These are phyloP conservation scores for Gnathonemus echidnorhynchus DNA, from an alignment of 2,113 vertebrate genomes.

Conservation along the genomic window DNA sequence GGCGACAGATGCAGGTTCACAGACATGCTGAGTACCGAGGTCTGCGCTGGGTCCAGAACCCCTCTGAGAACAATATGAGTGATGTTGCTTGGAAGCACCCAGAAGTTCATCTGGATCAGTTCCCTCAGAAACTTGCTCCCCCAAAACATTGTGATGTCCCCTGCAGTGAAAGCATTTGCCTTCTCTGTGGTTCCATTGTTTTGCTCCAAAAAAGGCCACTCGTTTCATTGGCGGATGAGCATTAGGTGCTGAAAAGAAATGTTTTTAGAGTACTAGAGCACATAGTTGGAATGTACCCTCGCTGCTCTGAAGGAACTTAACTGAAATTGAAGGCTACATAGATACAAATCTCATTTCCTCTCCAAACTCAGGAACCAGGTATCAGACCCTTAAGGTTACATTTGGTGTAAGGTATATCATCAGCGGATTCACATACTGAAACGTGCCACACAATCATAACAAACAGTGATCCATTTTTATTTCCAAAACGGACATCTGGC, in stretches of 20 bases:
- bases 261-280: not conserved
- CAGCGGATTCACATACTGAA: not conserved
- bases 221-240: not conserved
- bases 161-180: not conserved
- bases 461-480: not conserved
- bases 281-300: not conserved
- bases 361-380: not conserved
- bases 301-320: not conserved
- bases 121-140: conserved; percentile 20
- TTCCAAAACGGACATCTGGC: not conserved
- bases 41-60: not conserved
- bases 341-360: not conserved
- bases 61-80: not conserved
- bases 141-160: not conserved
- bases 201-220: not conserved
- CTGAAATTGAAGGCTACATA: not conserved
- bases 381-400: not conserved
- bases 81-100: conserved; percentile 14
- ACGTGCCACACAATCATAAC: not conserved
- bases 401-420: not conserved
- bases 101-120: conserved; percentile 39
- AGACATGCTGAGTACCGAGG: not conserved
- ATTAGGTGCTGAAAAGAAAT: not conserved
- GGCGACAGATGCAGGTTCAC: not conserved
- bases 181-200: not conserved